Base-by-base conservation (phyloP, 1,140 invertebrate genomes). In the Penaeus vannamei region DNA sequence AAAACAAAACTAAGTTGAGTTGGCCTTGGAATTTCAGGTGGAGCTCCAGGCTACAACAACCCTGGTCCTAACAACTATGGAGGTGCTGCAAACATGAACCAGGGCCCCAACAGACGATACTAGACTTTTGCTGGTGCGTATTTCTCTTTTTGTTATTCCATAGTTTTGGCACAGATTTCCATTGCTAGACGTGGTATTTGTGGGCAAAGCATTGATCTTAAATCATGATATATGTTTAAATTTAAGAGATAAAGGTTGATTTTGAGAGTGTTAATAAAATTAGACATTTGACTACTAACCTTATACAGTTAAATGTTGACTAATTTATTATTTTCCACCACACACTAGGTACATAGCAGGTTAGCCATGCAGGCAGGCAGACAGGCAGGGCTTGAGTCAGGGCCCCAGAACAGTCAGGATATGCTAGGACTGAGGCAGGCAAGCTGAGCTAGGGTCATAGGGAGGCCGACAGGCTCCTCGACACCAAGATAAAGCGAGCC, bases 281-380 rank as follows among this genome's bases (percentile, higher is more conserved):
- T 53, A 36, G 32, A 80, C 42, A 36, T 80, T 86, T 79, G 53
- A 80, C 53, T 87, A 84, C 81, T 79, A 84, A 89, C 69, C 82
- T 76, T 62, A 53, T 53, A 80, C 32, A 64, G 76, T 81, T 62
- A 72, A 76, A 87, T 85, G 82, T 61, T 89, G 69, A 89, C 87
- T 89, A 89, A 89, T 89, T 89, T 79, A 89, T 85, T 64, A 89
- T 89, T 89, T 89, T 89, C 82, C 87, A 87, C 86, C 86, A 89
- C 87, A 89, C 87, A 89, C 29, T 89, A 89, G 87, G 87, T 89
- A 89, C 87, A 89, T 89, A 89, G 87, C 82, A 89, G 87, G 80
- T 89, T 89, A 89, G 87, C 87, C 82, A 89, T 84, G 82, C 85
- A 89, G 87, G 82, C 87, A 89, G 87, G 87, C 82, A 89, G 87